Conservation (phyloP, 1,140 invertebrate genomes). For the Zaprionus capensis region DNA sequence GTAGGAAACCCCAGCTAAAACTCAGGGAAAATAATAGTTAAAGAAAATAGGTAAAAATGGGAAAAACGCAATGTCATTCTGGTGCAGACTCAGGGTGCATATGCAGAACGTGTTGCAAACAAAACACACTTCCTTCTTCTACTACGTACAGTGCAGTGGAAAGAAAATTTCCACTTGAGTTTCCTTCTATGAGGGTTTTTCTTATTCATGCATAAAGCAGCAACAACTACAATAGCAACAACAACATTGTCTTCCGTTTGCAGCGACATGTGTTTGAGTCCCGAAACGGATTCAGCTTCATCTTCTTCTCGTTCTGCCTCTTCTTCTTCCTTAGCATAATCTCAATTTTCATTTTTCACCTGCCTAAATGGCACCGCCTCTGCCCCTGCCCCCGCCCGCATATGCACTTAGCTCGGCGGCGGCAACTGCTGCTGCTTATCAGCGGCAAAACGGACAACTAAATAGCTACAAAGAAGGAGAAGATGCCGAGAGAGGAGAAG, state of each 20-base stretch:
- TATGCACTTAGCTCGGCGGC: conserved; percentile 58
- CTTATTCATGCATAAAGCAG: conserved; percentile 58
- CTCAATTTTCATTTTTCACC: conserved; percentile 80
- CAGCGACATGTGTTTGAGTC: conserved; percentile 75
- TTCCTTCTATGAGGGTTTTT: conserved; percentile 40
- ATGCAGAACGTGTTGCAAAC: conserved; percentile 68
- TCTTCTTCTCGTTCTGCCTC: background rate
- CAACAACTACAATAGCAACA: background rate
- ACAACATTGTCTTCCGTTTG: conserved; percentile 69
- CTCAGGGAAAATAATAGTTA: conserved; percentile 24
- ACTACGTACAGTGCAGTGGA: conserved; percentile 24
- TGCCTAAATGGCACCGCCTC: conserved; percentile 53
- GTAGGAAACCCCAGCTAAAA: conserved; percentile 48
- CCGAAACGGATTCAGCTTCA: conserved; percentile 21
- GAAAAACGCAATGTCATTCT: conserved; percentile 72
- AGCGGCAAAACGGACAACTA: conserved; percentile 57
- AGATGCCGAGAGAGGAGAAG: background rate
- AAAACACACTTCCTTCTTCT: conserved; percentile 55
- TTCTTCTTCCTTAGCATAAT: conserved; percentile 50
- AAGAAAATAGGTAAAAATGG: conserved; percentile 12
- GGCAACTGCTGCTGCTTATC: conserved; percentile 50
- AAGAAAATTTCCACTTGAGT: conserved; percentile 78
- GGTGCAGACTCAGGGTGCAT: background rate
- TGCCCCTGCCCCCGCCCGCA: conserved; percentile 49
- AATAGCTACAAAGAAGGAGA: conserved; percentile 28